Conservation (phyloP, 2,888 invertebrate species). For the Hipparchia sbordonii region DNA sequence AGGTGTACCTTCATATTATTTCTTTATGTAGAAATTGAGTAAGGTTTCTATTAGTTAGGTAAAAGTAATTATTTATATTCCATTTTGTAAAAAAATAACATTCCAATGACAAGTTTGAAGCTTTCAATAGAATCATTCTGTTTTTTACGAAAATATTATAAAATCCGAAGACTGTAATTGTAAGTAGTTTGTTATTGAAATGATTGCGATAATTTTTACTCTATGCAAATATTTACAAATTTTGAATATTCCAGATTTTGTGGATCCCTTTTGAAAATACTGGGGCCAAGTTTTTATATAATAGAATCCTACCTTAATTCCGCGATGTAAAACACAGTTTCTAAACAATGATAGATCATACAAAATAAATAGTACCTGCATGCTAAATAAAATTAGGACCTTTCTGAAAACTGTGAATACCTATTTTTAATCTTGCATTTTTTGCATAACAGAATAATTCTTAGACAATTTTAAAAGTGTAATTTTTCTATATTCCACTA, state of each 20-base stretch:
- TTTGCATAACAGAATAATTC: conserved; percentile 26
- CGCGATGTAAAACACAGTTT: conserved; percentile 29
- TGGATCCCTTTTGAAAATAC: conserved; percentile 71
- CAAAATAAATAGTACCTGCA: conserved; percentile 64
- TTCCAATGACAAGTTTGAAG: conserved; percentile 52
- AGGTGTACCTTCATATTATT: conserved; percentile 66
- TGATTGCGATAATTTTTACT: conserved; percentile 61
- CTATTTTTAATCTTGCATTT: conserved; percentile 28
- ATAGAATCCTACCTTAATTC: conserved; percentile 40
- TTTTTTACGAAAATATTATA: conserved; percentile 61
- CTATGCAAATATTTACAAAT: conserved; percentile 59
- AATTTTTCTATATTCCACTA: conserved; percentile 35
- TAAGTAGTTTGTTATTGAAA: conserved; percentile 64
- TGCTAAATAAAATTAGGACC: conserved; percentile 42
- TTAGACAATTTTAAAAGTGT: conserved; percentile 26
- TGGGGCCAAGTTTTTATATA: conserved; percentile 79
- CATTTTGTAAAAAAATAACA: conserved; percentile 65
- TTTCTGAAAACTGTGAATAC: conserved; percentile 22
- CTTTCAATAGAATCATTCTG: conserved; percentile 49
- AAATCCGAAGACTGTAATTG: conserved; percentile 75
- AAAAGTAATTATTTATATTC: conserved; percentile 55
- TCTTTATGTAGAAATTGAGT: conserved; percentile 59
- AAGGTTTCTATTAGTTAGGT: conserved; percentile 57
- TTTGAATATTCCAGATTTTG: conserved; percentile 69
- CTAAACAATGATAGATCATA: conserved; percentile 20